Base-by-base conservation (phyloP, 2,888 invertebrate genomes). In the Drosophila meridionalis region DNA sequence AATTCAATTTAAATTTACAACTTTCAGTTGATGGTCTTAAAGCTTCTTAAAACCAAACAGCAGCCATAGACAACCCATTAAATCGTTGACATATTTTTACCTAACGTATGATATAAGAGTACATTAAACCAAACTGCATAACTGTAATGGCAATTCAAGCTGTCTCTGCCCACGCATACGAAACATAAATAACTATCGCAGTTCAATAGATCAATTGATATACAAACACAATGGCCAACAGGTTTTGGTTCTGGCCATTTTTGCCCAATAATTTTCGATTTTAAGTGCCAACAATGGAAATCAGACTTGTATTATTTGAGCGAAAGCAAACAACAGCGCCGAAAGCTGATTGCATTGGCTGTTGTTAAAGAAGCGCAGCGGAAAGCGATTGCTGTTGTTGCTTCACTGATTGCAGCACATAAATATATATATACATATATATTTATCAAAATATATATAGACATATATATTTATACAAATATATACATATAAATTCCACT, bases 301-400 rank as follows among this genome's bases (percentile, higher is more conserved):
- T 36, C 36, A 5, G 58, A 34, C 26, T 36, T 28, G 36, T 34
- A 20, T 26, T 45, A 58, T 45, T 30, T 60, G 1, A 20, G 30
- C 6, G 47, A 9, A 47, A 38, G 26, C 47, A 47, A 14, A n/a
- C 20, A 38, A 34, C 12, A 4, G 4, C n/a, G 28, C 0, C 28
- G 9, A 34, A 43, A 47, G 61, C 61, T 61, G 38, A 38, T 64
- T 64, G 47, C 63, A 30, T 64, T 36, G 43, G 38, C 45, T 14
- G 43, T 34, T 42, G 32, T 28, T 30, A 7, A 14, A 20, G 30
- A 20, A 20, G 14, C 30, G 20, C 48, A 32, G 48, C 26, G 53
- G 26, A 28, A 42, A 26, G 4, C 57, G 4, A 40, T 40, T 40
- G 9, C 14, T 38, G 36, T 53, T 53, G 1, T 55, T 55, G 11